Evolutionary conservation across 2,113 vertebrate genomes (phyloP).

Genomic region (human (Homo sapiens)): GRCh38 chr11:3714501-3715000

Average conservation of each 20-base stretch:
- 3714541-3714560: neutral
- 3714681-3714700: neutral
- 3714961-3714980: neutral
- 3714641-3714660: neutral
- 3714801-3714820: no score
- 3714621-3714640: neutral
- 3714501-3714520: neutral
- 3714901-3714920: neutral
- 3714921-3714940: neutral
- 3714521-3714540: neutral
- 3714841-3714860: neutral
- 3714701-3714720: neutral
- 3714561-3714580: neutral
- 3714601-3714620: neutral
- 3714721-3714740: neutral
- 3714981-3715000: neutral
- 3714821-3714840: neutral
- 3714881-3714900: neutral
- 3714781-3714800: no score
- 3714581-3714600: neutral
- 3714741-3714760: no score
- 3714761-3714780: no score
- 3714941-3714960: neutral
- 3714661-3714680: neutral
- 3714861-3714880: neutral